Evolutionary conservation across 2,797 vertebrate species (phyloP).

Genomic region (Sus cebifrons): DNA sequence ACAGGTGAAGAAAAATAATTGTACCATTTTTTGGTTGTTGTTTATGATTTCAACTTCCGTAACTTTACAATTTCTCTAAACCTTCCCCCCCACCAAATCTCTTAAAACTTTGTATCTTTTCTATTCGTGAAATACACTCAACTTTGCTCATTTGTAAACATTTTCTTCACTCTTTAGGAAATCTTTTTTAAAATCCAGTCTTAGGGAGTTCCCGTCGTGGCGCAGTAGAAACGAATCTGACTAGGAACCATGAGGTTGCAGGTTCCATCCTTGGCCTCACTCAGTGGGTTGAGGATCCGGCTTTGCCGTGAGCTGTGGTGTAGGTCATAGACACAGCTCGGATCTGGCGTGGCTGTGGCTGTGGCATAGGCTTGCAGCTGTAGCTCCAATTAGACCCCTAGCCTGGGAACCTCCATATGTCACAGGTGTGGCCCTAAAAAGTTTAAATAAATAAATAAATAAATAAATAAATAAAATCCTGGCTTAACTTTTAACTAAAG

Average conservation of each 20-base stretch:
- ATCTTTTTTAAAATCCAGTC: constrained; percentile 16
- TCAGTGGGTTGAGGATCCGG: too few species aligned
- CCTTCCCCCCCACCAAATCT: neutral
- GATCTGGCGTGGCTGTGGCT: too few species aligned
- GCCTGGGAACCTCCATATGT: too few species aligned
- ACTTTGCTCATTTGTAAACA: neutral
- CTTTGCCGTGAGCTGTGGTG: too few species aligned
- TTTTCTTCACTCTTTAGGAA: constrained; percentile 37
- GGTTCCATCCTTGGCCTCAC: too few species aligned
- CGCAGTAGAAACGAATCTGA: too few species aligned
- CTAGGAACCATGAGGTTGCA: too few species aligned
- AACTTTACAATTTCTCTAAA: constrained; percentile 57
- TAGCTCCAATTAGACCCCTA: too few species aligned
- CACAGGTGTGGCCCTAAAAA: too few species aligned
- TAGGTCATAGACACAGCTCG: too few species aligned
- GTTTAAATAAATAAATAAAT: neutral
- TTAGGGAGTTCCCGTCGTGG: neutral
- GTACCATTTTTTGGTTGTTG: neutral
- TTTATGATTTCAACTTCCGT: constrained; percentile 28
- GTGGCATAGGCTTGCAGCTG: too few species aligned
- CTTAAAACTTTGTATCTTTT: constrained; percentile 47
- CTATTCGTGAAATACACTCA: constrained; percentile 30
- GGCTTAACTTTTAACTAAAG: neutral
- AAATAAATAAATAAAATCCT: neutral
- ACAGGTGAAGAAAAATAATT: constrained; percentile 55